Base-by-base conservation (phyloP, 1,140 invertebrate species). In the Drosophila rufa region DNA sequence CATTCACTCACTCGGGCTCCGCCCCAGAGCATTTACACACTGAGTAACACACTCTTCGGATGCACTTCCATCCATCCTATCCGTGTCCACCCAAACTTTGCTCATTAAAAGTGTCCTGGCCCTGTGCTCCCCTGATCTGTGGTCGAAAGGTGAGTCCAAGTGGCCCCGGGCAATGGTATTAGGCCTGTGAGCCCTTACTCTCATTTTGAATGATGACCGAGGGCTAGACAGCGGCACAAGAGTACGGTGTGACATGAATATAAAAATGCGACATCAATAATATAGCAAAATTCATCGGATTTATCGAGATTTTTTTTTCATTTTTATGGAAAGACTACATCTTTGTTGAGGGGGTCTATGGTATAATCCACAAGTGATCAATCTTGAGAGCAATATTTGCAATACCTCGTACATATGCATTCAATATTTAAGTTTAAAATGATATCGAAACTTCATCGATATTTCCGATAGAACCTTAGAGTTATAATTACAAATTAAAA, bases 51-150 rank as follows among this genome's bases (percentile, higher is more conserved):
- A 36, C 50, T 43, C 40, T 46, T 43, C 27, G 46, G 60, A 68
- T 64, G 42, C 48, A 60, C 53, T 45, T 33, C 46, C 14, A 43
- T 48, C 68, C 53, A 43, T 53, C 66, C 53, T 67, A 68, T 65
- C 58, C 33, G 11, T 11, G 3, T 11, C 40, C 17, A 36, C 45
- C 36, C 40, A 47, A 57, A 78, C 53, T 73, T 80, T 74, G 62
- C 77, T 80, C 80, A 89, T 87, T 83, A 80, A 89, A 80, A 69
- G 50, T 42, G 47, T 22, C 14, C 27, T n/a, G 30, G 9, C 22
- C n/a, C 42, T 25, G n/a, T 6, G 30, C 19, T 27, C 33, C 9
- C 14, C 14, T 6, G 30, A 25, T 43, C 55, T 76, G 38, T 36
- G 75, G 69, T 68, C 61, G 43, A 68, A 78, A 77, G 79, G 70